Evolutionary conservation across 2,113 vertebrate species (phyloP), one percentile per base, ranked within the genome.

Genomic region (Lycaon pictus): DNA sequence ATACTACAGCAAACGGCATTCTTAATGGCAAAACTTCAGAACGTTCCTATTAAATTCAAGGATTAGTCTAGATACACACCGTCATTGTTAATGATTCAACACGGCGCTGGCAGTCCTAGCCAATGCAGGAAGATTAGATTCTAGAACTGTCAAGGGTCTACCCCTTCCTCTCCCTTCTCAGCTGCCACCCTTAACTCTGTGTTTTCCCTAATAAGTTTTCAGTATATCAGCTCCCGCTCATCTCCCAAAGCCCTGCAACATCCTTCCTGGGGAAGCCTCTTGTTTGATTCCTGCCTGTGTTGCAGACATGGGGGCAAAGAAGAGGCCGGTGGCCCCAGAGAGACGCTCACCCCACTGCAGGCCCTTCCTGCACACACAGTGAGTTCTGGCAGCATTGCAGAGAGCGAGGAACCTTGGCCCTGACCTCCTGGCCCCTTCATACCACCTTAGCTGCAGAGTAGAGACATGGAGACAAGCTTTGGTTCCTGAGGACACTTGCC

Each of bases 161-260:
- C 12, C 71, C 55, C 22, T 55, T 96, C 80, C 37, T 55, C 72
- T 43, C 12, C 60, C 7, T 55, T 93, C 29, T 48, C 8, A 65
- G 90, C 58, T 93, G 84, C 72, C 27, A 63, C 23, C 55, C 17
- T 72, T 84, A 86, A 58, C 62, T 84, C 76, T 82, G 87, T 94
- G 55, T 92, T 90, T 91, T 35, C 5, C 81, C 74, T 62, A 76
- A 29, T 23, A 27, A 81, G 35, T 84, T 95, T 96, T 77, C 55
- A 96, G 22, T 95, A 85, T 56, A 80, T 29, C 35, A 71, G 43
- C 20, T 92, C 16, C 79, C 16, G 81, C 23, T 93, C 37, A 56
- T 65, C 79, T 92, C 74, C 81, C 63, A 58, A 62, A 87, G 56
- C 65, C 83, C 32, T 11, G 51, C 63, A 81, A 71, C 16, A 82